Evolutionary conservation across 2,888 invertebrate species (phyloP).

Genomic region (Polydrusus cervinus): DNA sequence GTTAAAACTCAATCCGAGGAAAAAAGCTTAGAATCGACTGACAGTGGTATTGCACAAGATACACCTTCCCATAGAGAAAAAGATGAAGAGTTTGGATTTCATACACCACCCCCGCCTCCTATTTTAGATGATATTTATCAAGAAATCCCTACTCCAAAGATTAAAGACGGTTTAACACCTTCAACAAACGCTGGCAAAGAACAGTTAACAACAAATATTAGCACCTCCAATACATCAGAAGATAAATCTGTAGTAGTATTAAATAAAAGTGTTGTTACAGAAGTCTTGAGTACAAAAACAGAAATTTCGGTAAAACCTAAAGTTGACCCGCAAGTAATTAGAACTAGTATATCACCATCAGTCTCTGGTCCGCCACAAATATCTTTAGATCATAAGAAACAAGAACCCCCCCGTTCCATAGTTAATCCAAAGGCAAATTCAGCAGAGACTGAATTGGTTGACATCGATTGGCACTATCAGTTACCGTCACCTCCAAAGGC

Average conservation of each 20-base stretch:
- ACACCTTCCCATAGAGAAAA: constrained; percentile 50
- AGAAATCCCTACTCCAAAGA: neutral
- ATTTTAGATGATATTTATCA: constrained; percentile 35
- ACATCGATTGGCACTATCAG: constrained; percentile 73
- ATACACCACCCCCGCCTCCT: constrained; percentile 59
- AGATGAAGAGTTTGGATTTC: constrained; percentile 53
- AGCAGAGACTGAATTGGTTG: constrained; percentile 21
- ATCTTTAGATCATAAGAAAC: neutral
- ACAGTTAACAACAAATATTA: neutral
- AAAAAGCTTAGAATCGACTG: constrained; percentile 61
- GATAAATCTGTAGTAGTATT: neutral
- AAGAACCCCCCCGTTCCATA: neutral
- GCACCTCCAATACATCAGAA: neutral
- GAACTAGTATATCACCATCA: neutral
- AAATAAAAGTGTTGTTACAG: neutral
- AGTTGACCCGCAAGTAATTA: neutral
- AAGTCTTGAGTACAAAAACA: neutral
- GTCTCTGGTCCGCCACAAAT: neutral
- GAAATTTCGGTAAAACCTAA: neutral
- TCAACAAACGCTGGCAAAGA: neutral
- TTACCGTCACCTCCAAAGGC: constrained; percentile 77
- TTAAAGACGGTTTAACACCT: neutral
- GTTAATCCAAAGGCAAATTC: neutral
- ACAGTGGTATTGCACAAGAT: constrained; percentile 61
- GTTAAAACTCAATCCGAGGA: constrained; percentile 44